Base-by-base conservation (phyloP, 2,113 vertebrate species). In the Lipophrys pholis region DNA sequence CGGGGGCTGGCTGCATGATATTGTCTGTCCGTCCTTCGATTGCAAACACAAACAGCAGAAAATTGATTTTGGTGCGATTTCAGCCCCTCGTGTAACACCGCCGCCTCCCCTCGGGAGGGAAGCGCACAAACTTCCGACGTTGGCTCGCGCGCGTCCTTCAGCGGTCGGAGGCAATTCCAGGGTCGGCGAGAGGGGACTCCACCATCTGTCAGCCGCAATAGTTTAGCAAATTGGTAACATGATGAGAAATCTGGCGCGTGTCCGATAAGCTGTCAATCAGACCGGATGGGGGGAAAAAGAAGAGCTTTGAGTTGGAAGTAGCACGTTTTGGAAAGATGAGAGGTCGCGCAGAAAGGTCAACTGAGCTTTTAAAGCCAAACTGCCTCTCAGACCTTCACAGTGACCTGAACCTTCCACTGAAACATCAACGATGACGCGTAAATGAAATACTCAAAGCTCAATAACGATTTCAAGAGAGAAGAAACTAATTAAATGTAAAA, bases 181-280 rank as follows among this genome's bases (percentile, higher is more conserved):
- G 56, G 49, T 11, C 54, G 72, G 9, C 38, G 40, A 78, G 53
- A 77, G 49, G 65, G 56, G 55, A 80, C 68, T 41, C 53, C 15
- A n/a, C 53, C 73, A 83, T 83, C 80, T 89, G 81, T 16, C 10
- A 5, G 36, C 39, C 65, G 45, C 11, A 30, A 36, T 41, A 45
- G 45, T 73, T 80, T 43, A 41, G 69, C 66, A 88, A 89, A 89
- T 77, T 81, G 77, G 68, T 51, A 58, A 69, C 56, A 73, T 79
- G 78, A 88, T 82, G 69, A 72, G 49, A 81, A 86, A 77, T 73
- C 48, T 63, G 73, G 66, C 66, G 72, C n/a, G 21, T 72, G 66
- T 54, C 39, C 16, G 38, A 15, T 87, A 68, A 50, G 72, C 65
- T 75, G 69, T 58, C 50, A 67, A 21, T 81, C 43, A 50, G 1